Base-by-base conservation (phyloP, 1,140 invertebrate genomes). In the Brachionus paranguensis region DNA sequence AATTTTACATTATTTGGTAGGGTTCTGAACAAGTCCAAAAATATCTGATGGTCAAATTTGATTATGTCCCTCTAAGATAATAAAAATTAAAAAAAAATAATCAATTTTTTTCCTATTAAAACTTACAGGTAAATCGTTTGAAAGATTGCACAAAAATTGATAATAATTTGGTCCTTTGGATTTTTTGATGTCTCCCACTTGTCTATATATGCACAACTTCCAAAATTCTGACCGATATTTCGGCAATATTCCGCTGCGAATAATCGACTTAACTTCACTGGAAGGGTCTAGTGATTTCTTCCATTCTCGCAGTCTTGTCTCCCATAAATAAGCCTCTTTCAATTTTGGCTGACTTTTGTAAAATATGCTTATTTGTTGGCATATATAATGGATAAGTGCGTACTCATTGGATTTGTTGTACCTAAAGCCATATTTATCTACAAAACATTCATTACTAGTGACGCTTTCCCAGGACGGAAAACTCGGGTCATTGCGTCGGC, bases 1-100 rank as follows among this genome's bases (percentile, higher is more conserved):
- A 91, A 91, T 84, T 90, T 90, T 70, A 91, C 87, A 86, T 91
- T 91, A 37, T 85, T 87, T 6, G 91, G 91, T 89, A 91, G 91
- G 4, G 91, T 91, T 78, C 91, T 86, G 86, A 91, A 87, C 11
- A 91, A 86, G 84, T 91, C 91, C 24, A 91, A 85, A 68, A 88
- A 88, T 50, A 91, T 90, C 86, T 91, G 91, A 84, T 91, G 91
- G 83, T 89, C 87, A 86, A 91, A 90, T 20, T 86, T 87, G 17
- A 87, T 86, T 27, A 89, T 89, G 14, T 81, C 78, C 27, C 64
- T 83, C 60, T 60, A 60, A 11, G 24, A 70, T 87, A 86, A 89
- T 91, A 85, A 53, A 88, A 87, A 72, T 8, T 68, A 64, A 11
- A 12, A 72, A 65, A 43, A 50, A 27, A 14, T n/a, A 20, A 3